phyloP scores from a whole-genome alignment of 2,113 vertebrate species.

The Chiloscyllium plagiosum region DNA sequence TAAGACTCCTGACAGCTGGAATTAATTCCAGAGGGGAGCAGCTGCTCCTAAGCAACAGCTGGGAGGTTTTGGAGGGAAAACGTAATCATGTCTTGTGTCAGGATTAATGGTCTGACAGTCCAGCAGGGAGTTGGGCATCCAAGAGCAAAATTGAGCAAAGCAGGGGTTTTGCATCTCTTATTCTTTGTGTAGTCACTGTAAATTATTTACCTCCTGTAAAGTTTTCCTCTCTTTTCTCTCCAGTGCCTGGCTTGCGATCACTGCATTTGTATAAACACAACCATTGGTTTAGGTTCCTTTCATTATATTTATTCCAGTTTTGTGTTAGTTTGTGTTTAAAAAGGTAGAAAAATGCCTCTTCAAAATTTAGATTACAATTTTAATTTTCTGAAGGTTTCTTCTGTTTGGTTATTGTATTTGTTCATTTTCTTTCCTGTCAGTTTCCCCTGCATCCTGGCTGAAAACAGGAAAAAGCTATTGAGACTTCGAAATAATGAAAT shows the following conservation, averaged over 20 bases:
- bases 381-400: background rate
- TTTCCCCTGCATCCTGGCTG: background rate
- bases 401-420: background rate
- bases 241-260: background rate
- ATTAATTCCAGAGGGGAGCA: constrained; percentile 58
- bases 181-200: background rate
- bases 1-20: constrained; percentile 62
- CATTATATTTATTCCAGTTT: background rate
- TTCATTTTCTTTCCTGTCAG: background rate
- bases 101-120: constrained; percentile 62
- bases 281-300: background rate
- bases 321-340: background rate
- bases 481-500: background rate
- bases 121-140: constrained; percentile 41
- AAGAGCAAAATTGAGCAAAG: constrained; percentile 33
- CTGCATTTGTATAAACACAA: background rate
- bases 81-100: constrained; percentile 52
- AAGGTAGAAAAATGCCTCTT: background rate
- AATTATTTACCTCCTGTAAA: background rate
- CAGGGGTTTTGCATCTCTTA: background rate
- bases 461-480: background rate
- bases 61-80: constrained; percentile 51
- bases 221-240: background rate
- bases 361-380: background rate
- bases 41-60: constrained; percentile 60